These are phyloP conservation scores for Griposia aprilina DNA, from an alignment of 2,888 invertebrate species.

Conservation along the genomic window DNA sequence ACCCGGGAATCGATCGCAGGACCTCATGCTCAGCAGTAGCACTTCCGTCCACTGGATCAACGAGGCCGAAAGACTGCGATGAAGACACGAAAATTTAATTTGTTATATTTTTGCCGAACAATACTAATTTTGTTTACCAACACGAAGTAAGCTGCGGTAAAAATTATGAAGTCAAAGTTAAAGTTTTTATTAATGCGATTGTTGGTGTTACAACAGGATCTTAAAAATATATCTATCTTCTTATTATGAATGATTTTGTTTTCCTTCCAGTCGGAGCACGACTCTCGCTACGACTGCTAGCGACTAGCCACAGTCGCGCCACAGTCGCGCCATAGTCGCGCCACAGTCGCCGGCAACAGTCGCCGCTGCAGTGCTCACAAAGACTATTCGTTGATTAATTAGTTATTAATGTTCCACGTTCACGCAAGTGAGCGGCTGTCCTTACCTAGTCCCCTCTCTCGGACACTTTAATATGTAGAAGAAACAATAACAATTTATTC, in stretches of 20 bases:
- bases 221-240: too few species aligned
- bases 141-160: background rate
- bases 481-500: too few species aligned
- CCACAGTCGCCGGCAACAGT: background rate
- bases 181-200: too few species aligned
- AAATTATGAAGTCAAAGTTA: too few species aligned
- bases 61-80: too few species aligned
- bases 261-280: slow-evolving; percentile 27
- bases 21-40: too few species aligned
- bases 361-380: slow-evolving; percentile 8
- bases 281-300: slow-evolving; percentile 47
- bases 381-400: slow-evolving; percentile 34
- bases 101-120: too few species aligned
- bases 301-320: slow-evolving; percentile 21
- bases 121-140: background rate
- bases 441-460: slow-evolving; percentile 17
- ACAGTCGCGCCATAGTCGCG: slow-evolving; percentile 6
- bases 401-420: slow-evolving; percentile 10
- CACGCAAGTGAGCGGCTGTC: background rate
- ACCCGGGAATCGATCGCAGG: too few species aligned
- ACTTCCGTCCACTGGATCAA: too few species aligned
- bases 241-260: too few species aligned
- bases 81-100: too few species aligned
- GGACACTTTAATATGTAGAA: background rate
- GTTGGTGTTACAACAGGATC: too few species aligned